Percentiles rank a stretch among this genome's conserved stretches.
Evolutionary conservation across 35 echinoderm and acorn worm genomes (phyloP).

Genomic region (Holothuria glaberrima): DNA sequence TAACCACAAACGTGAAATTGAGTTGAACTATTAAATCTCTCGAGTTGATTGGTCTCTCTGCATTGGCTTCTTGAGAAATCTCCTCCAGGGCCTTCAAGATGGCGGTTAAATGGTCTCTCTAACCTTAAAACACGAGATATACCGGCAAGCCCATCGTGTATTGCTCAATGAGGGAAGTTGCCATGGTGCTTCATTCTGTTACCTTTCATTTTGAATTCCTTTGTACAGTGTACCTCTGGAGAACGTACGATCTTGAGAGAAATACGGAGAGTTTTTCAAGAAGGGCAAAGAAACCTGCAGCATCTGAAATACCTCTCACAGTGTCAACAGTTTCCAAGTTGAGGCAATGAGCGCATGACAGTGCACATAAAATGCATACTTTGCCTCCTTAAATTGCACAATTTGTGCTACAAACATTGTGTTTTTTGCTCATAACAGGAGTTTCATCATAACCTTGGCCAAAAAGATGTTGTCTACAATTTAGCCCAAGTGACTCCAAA

Average conservation of each 20-base stretch:
- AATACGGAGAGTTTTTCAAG: conserved; percentile 60
- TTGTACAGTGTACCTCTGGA: conserved; percentile 49
- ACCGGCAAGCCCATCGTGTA: conserved; percentile 64
- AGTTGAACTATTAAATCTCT: conserved; percentile 37
- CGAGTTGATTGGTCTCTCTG: conserved; percentile 45
- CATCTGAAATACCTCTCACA: conserved; percentile 46
- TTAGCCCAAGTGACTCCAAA: conserved; percentile 48
- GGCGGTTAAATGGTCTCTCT: conserved; percentile 40
- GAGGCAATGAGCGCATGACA: conserved; percentile 63
- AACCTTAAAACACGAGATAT: conserved; percentile 30
- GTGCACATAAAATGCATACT: conserved; percentile 56
- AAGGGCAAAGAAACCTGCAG: conserved; percentile 61
- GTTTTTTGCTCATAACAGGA: conserved; percentile 41
- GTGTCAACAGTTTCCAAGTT: conserved; percentile 57
- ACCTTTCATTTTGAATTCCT: conserved; percentile 51
- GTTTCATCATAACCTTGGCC: conserved; percentile 25
- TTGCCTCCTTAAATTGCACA: conserved; percentile 26
- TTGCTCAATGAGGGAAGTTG: conserved; percentile 57
- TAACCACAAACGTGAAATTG: conserved; percentile 39
- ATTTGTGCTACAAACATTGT: conserved; percentile 51
- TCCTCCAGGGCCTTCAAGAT: conserved; percentile 38
- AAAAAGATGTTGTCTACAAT: conserved; percentile 47
- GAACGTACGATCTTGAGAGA: conserved; percentile 55
- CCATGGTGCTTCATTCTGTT: neutral
- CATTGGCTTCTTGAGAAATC: conserved; percentile 46